These are phyloP conservation scores for Agrilus mali DNA, from an alignment of 2,888 invertebrate genomes.

Conservation along the genomic window DNA sequence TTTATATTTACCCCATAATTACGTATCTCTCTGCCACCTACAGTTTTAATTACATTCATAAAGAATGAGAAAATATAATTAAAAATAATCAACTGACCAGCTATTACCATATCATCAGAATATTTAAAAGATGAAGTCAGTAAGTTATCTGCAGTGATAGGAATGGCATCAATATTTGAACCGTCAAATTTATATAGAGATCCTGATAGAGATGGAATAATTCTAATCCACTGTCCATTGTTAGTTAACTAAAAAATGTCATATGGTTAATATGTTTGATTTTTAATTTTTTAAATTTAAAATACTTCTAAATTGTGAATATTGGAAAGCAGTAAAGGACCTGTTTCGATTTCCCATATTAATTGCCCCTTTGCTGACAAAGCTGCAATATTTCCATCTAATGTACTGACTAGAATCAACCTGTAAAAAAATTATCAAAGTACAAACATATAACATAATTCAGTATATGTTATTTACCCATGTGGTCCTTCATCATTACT, in stretches of 20 bases:
- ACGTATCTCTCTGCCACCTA: constrained; percentile 73
- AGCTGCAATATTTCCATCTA: constrained; percentile 81
- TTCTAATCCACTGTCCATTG: constrained; percentile 72
- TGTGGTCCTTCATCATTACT: too few relatives aligned
- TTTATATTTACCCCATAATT: constrained; percentile 75
- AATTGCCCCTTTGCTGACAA: constrained; percentile 59
- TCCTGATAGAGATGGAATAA: constrained; percentile 89
- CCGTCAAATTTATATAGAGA: constrained; percentile 87
- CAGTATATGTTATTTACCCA: too few relatives aligned
- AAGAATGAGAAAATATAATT: neutral
- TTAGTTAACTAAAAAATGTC: constrained; percentile 49
- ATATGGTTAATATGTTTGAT: neutral
- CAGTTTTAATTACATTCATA: constrained; percentile 3
- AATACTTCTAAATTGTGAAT: constrained; percentile 75
- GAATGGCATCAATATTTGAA: constrained; percentile 72
- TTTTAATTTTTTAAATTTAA: neutral
- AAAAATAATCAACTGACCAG: constrained; percentile 40
- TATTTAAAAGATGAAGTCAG: constrained; percentile 79
- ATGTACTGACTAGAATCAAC: constrained; percentile 72
- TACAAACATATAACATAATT: too few relatives aligned
- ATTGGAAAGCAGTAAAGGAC: constrained; percentile 75
- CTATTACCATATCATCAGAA: constrained; percentile 72
- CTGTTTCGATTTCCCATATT: constrained; percentile 70
- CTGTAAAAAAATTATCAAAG: constrained; percentile 33
- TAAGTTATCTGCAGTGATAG: constrained; percentile 75